phyloP scores from a whole-genome alignment of 2,113 vertebrate species.

The Fregetta grallaria region DNA sequence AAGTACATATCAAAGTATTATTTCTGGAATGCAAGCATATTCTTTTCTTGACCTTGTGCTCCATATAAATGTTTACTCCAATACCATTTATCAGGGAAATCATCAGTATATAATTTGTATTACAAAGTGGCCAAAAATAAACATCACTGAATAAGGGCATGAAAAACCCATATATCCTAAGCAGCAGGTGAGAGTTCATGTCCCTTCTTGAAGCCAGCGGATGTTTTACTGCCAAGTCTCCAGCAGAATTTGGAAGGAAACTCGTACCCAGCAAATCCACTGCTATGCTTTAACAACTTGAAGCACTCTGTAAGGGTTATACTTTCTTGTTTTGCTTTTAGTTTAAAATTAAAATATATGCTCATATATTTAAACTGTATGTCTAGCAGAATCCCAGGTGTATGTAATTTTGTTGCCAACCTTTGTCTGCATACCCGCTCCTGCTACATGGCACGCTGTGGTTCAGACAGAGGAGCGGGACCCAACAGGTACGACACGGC shows the following conservation, averaged over 20 bases:
- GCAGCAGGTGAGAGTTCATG: background rate
- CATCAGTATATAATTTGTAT: background rate
- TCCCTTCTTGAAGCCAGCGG: background rate
- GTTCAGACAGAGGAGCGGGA: background rate
- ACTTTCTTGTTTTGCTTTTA: background rate
- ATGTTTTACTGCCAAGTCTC: background rate
- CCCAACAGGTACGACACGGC: rapidly evolving
- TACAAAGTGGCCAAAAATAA: background rate
- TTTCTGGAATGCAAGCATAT: background rate
- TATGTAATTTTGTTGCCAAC: background rate
- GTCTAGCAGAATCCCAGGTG: background rate
- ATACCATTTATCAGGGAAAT: background rate
- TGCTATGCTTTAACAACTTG: background rate
- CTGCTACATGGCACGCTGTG: background rate
- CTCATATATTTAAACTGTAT: background rate
- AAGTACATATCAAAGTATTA: background rate
- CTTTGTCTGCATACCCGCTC: too few relatives aligned
- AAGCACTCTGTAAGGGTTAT: background rate
- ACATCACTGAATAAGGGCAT: background rate
- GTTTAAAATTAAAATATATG: background rate
- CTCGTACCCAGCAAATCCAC: background rate
- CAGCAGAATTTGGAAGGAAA: background rate
- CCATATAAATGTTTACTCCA: background rate
- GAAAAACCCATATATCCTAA: background rate
- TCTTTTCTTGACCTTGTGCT: background rate